phyloP scores from a whole-genome alignment of 92 coral and sea anemone genomes.

The Zoanthus sociatus region DNA sequence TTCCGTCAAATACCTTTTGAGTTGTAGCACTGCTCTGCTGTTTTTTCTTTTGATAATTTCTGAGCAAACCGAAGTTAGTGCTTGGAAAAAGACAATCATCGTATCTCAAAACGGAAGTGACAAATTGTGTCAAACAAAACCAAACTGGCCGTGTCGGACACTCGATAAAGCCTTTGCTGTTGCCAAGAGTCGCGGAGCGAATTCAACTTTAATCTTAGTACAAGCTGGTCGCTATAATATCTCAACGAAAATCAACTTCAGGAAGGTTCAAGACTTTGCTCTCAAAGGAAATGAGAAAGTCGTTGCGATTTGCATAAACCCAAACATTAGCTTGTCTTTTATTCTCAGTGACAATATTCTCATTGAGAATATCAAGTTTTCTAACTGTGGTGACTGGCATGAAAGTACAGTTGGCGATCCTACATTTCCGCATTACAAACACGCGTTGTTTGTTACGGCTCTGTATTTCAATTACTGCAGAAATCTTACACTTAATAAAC shows the following conservation, averaged over 20 bases:
- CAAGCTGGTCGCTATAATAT: constrained; percentile 63
- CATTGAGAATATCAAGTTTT: constrained; percentile 46
- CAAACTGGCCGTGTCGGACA: constrained; percentile 44
- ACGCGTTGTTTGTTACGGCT: constrained; percentile 71
- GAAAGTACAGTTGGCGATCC: constrained; percentile 40
- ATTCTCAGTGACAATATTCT: constrained; percentile 51
- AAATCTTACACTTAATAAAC: constrained; percentile 53
- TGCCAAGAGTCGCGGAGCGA: constrained; percentile 36
- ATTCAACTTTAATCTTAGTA: constrained; percentile 64
- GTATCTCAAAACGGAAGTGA: constrained; percentile 63
- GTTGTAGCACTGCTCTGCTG: not conserved
- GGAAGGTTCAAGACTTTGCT: constrained; percentile 57
- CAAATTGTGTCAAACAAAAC: constrained; percentile 44
- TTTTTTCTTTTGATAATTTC: not conserved
- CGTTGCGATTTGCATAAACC: constrained; percentile 37
- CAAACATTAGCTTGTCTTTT: constrained; percentile 59
- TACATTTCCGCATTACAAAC: not conserved
- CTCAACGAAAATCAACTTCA: constrained; percentile 47
- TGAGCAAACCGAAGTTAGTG: not conserved
- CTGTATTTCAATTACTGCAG: constrained; percentile 83
- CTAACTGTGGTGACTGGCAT: constrained; percentile 64
- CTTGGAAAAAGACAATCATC: constrained; percentile 38
- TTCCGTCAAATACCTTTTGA: not conserved
- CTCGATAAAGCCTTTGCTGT: constrained; percentile 58
- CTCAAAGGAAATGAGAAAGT: constrained; percentile 64